Evolutionary conservation across 2,797 vertebrate genomes (phyloP), one percentile per base, ranked within the genome.

Genomic region (Semotilus atromaculatus): DNA sequence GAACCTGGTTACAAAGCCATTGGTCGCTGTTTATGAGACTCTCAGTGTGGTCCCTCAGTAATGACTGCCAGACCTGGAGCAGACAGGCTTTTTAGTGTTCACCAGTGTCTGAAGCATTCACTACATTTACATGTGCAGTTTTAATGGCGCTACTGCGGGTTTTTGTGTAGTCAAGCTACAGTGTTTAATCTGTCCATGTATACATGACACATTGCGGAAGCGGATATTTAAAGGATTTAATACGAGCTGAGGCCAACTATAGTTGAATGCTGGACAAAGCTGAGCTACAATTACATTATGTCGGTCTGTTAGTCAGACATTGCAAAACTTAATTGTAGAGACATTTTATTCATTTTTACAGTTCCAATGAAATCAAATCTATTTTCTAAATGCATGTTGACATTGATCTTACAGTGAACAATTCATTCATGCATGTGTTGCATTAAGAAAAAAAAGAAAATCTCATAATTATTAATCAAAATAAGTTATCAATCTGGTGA

Each of bases 1-100:
- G 84, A 86, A 86, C 79, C 81, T 84, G 76, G 85, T 29, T 71
- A 79, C 77, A 66, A 78, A 86, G 85, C 81, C 82, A 72, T 86
- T 74, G 81, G 88, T 85, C 85, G 34, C 85, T 58, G 76, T 85
- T 70, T 87, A 86, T 83, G 79, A 85, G 78, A 87, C 81, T 84
- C 87, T 48, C 62, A 82, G 89, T 85, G 83, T 84, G 81, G 88
- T 86, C 88, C 55, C n/a, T n/a, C 2, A n/a, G 71, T 90, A 89
- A 89, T 90, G 84, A 90, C 43, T 82, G 71, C 86, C 90, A 90
- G 85, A 79, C 60, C 80, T 58, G 72, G 38, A 76, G 80, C 80
- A 86, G 79, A 78, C 82, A 60, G 53, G 23, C 58, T 45, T 45
- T 64, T 84, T 68, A 55, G n/a, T 68, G 81, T 80, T 76, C 76